phyloP scores from a whole-genome alignment of 2,888 invertebrate genomes.

The Aromia moschata region DNA sequence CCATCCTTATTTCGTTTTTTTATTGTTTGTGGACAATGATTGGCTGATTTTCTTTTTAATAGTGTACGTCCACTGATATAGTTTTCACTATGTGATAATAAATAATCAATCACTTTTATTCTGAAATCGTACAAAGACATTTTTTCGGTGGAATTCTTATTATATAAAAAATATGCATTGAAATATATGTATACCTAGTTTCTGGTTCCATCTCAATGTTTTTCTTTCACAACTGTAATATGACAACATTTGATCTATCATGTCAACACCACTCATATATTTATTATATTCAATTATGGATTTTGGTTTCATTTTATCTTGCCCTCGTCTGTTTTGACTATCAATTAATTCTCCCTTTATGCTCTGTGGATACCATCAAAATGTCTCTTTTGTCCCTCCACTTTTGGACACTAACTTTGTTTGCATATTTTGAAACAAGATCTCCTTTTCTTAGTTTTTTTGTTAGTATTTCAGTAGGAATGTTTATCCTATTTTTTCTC shows the following conservation, averaged over 20 bases:
- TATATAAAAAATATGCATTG: conserved; percentile 34
- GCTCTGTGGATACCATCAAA: conserved; percentile 40
- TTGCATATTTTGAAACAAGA: conserved; percentile 8
- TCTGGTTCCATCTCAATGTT: conserved; percentile 36
- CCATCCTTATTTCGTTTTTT: too few relatives aligned
- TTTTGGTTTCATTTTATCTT: conserved; percentile 22
- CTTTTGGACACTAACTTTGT: conserved; percentile 35
- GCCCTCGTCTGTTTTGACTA: too few relatives aligned
- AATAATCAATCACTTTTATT: conserved; percentile 27
- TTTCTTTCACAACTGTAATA: conserved; percentile 38
- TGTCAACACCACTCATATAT: conserved; percentile 35
- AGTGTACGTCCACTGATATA: too few relatives aligned
- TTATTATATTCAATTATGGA: conserved; percentile 35
- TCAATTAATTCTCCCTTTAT: conserved; percentile 31
- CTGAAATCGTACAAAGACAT: conserved; percentile 33
- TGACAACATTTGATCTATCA: conserved; percentile 35
- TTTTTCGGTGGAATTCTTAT: conserved; percentile 26
- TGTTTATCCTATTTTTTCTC: conserved; percentile 31
- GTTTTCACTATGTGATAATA: conserved; percentile 35
- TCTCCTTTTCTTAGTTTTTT: conserved; percentile 34
- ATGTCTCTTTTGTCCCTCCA: conserved; percentile 42
- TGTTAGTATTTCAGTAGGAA: conserved; percentile 25
- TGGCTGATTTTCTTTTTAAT: too few relatives aligned
- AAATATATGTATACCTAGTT: conserved; percentile 37
- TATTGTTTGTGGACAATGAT: too few relatives aligned